Percentiles rank a stretch among this genome's conserved stretches.
phyloP scores from a whole-genome alignment of 2,888 invertebrate genomes.

The Brenthis daphne region DNA sequence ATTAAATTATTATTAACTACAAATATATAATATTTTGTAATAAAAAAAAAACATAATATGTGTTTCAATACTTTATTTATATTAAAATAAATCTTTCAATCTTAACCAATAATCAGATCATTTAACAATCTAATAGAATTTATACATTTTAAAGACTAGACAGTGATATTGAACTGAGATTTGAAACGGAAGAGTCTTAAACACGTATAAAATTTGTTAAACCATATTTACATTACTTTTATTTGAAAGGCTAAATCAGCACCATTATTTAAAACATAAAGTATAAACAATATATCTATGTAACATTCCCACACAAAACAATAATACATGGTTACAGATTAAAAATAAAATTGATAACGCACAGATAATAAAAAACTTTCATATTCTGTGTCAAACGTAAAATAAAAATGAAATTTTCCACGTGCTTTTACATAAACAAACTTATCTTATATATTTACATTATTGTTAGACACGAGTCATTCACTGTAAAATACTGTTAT shows the following conservation, averaged over 20 bases:
- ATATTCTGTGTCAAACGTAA: slow-evolving; percentile 27
- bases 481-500: slow-evolving; percentile 64
- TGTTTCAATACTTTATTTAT: slow-evolving; percentile 56
- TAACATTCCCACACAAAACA: slow-evolving; percentile 16
- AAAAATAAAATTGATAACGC: slow-evolving; percentile 23
- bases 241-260: slow-evolving; percentile 47
- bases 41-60: not conserved
- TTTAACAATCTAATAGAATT: slow-evolving; percentile 62
- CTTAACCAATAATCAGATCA: slow-evolving; percentile 67
- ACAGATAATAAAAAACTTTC: slow-evolving; percentile 28
- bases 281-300: slow-evolving; percentile 4
- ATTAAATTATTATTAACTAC: no score
- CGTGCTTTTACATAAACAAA: slow-evolving; percentile 23
- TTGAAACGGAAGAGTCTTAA: slow-evolving; percentile 43
- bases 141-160: slow-evolving; percentile 77
- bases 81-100: slow-evolving; percentile 69
- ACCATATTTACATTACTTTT: slow-evolving; percentile 44
- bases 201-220: slow-evolving; percentile 38
- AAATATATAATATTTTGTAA: no score
- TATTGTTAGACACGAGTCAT: slow-evolving; percentile 48
- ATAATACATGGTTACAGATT: slow-evolving; percentile 3
- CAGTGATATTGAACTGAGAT: slow-evolving; percentile 70
- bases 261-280: slow-evolving; percentile 50
- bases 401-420: slow-evolving; percentile 3
- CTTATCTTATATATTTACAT: slow-evolving; percentile 38